Evolutionary conservation across 2,888 invertebrate genomes (phyloP), one percentile per base, ranked within the genome.

Genomic region (Trichopoda pennipes): DNA sequence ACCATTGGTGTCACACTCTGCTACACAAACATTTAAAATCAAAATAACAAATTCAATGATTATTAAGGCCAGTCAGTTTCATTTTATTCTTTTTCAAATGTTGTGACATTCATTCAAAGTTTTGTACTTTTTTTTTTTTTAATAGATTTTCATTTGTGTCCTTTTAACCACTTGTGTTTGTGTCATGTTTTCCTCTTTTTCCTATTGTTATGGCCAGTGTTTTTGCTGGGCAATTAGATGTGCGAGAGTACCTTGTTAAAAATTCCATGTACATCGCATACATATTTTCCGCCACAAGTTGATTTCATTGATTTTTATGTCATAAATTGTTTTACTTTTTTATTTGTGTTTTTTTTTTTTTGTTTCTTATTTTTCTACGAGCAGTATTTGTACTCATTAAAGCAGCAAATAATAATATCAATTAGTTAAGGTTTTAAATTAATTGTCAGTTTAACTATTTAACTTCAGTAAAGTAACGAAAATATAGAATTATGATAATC

Each of bases 241-340:
- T 53, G 42, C 70, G 72, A 70, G 63, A 17, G 47, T 49, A 72
- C 70, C 64, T 72, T 82, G 70, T 79, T 82, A 53, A 78, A 72
- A 68, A 82, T 82, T 82, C 82, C 66, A 72, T 60, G 47, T 60
- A 49, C 81, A 79, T 78, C 74, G 69, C 53, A 16, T 8, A 75
- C 60, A 70, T 66, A 70, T 82, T 75, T 79, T 82, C 82, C 73
- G 75, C 82, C 77, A 79, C 72, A 82, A 79, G 49, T 79, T 82
- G 78, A 75, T 72, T 82, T 82, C 74, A 70, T 78, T 82, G 81
- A 81, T 77, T 81, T 79, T 81, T 77, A 63, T 68, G 76, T 73
- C 77, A 64, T 73, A 73, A 64, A 70, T 42, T 63, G 53, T 49
- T 75, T 58, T 6, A 6, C 7, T 28, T 28, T 28, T 28, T 28